Evolutionary conservation across 2,113 vertebrate species (phyloP).

Genomic region (Melanerpes aurifrons): DNA sequence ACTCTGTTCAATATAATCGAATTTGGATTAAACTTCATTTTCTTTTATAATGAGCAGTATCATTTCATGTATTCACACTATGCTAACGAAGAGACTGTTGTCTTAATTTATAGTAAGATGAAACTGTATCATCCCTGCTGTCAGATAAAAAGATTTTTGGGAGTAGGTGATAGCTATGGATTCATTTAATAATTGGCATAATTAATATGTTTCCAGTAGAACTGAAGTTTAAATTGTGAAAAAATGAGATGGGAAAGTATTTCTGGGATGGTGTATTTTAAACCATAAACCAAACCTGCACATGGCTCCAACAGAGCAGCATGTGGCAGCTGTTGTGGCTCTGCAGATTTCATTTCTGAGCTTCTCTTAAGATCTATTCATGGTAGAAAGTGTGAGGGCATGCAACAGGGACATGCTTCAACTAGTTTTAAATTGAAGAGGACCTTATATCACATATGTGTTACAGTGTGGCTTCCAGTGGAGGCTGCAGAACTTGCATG

Average conservation of each 20-base stretch:
- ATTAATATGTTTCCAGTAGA: neutral
- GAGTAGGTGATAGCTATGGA: neutral
- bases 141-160: neutral
- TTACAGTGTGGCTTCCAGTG: neutral
- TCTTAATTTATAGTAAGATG: neutral
- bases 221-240: neutral
- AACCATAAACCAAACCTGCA: neutral
- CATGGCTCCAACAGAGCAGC: neutral
- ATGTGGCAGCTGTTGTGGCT: neutral
- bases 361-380: neutral
- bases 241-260: neutral
- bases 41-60: neutral
- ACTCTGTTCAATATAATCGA: neutral
- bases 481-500: neutral
- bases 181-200: neutral
- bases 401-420: neutral
- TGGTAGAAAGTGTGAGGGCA: neutral
- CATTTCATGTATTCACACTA: neutral
- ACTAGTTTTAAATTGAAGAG: neutral
- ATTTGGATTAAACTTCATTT: neutral
- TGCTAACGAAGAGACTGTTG: neutral
- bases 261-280: neutral
- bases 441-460: fast-evolving
- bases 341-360: neutral
- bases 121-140: neutral